These are phyloP conservation scores for Chitala chitala DNA, from an alignment of 2,113 vertebrate genomes.

Conservation along the genomic window DNA sequence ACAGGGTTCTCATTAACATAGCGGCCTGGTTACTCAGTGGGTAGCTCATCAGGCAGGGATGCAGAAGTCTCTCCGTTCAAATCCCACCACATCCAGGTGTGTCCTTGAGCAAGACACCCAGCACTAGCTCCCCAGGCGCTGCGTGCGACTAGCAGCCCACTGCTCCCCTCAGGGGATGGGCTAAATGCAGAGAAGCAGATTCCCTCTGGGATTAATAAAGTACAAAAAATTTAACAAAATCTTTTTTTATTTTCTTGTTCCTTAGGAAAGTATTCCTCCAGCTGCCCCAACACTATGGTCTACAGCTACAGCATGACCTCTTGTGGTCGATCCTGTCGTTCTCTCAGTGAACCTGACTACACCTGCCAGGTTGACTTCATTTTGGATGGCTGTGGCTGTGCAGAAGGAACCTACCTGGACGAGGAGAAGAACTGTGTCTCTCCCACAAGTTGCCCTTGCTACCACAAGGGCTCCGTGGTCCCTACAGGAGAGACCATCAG, in stretches of 20 bases:
- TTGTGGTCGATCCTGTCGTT: constrained; percentile 73
- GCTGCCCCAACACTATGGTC: constrained; percentile 67
- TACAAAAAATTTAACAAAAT: too few species aligned
- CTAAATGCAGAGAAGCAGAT: too few species aligned
- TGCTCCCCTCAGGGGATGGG: too few species aligned
- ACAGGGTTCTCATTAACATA: too few species aligned
- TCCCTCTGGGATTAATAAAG: too few species aligned
- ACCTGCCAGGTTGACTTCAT: constrained; percentile 66
- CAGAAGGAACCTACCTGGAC: constrained; percentile 68
- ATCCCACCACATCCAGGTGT: too few species aligned
- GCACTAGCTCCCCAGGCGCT: too few species aligned
- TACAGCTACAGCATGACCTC: constrained; percentile 60
- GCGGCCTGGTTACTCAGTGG: too few species aligned
- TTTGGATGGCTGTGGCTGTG: constrained; percentile 81
- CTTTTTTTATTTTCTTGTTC: constrained; percentile 7
- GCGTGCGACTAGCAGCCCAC: too few species aligned
- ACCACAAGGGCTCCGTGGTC: constrained; percentile 53
- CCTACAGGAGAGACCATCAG: constrained; percentile 42
- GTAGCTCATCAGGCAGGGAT: too few species aligned
- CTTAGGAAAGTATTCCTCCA: constrained; percentile 65
- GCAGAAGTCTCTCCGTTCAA: too few species aligned
- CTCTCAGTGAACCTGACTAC: constrained; percentile 65
- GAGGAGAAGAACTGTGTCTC: constrained; percentile 67
- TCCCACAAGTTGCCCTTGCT: constrained; percentile 70
- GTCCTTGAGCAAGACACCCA: too few species aligned